phyloP scores from a whole-genome alignment of 2,888 invertebrate genomes.

The Graphium colonna region DNA sequence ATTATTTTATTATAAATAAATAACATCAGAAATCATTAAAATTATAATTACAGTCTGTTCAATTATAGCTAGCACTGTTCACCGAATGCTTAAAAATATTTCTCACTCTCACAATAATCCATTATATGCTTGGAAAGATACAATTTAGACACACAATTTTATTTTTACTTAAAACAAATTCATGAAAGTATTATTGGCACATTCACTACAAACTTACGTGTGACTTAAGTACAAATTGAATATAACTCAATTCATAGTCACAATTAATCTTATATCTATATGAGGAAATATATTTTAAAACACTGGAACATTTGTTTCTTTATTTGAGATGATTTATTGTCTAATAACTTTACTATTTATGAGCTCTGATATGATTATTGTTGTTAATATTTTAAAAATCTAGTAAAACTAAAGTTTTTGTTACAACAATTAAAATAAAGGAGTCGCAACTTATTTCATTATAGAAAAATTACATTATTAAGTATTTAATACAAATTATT shows the following conservation, averaged over 20 bases:
- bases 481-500: too few relatives aligned
- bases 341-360: background rate
- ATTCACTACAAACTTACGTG: background rate
- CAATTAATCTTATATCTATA: background rate
- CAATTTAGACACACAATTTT: background rate
- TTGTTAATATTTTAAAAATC: background rate
- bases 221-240: background rate
- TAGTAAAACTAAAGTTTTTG: too few relatives aligned
- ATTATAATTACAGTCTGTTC: conserved; percentile 16
- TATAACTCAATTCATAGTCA: background rate
- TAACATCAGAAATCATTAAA: conserved; percentile 15
- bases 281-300: background rate
- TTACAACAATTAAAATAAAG: too few relatives aligned
- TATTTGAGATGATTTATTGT: background rate
- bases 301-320: background rate
- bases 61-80: conserved; percentile 4
- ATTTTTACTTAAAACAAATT: background rate
- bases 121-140: background rate
- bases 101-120: background rate
- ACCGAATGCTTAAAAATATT: conserved; percentile 3
- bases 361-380: background rate
- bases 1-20: conserved; percentile 18
- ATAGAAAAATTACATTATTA: too few relatives aligned
- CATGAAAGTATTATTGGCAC: background rate
- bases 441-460: too few relatives aligned